phyloP scores from a whole-genome alignment of 2,113 vertebrate genomes.

The Cercocebus atys region DNA sequence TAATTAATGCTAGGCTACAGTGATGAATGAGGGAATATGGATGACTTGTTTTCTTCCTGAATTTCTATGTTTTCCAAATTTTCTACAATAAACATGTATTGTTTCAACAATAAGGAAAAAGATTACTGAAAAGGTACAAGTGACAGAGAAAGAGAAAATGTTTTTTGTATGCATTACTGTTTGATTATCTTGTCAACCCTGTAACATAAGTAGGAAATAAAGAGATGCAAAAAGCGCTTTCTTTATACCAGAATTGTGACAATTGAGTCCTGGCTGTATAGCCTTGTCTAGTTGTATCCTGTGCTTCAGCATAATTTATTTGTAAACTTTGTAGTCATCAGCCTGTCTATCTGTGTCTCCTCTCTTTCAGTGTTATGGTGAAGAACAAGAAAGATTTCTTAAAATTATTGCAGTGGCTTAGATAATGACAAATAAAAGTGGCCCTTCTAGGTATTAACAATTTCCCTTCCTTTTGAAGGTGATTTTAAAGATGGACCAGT shows the following conservation, averaged over 20 bases:
- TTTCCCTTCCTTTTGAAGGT: constrained; percentile 85
- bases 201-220: background rate
- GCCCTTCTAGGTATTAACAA: background rate
- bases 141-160: background rate
- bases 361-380: background rate
- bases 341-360: background rate
- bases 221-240: background rate
- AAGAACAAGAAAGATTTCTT: background rate
- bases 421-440: background rate
- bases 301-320: background rate
- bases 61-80: background rate
- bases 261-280: background rate
- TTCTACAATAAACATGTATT: background rate
- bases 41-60: background rate
- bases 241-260: background rate
- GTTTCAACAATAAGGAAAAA: background rate
- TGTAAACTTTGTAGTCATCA: background rate
- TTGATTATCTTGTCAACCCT: background rate
- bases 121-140: background rate
- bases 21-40: background rate
- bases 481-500: constrained; percentile 97
- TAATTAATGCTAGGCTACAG: background rate
- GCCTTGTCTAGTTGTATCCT: background rate
- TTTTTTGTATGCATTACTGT: background rate
- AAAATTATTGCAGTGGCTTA: background rate